phyloP scores from a whole-genome alignment of 2,888 invertebrate genomes.

The Eledona agricola region DNA sequence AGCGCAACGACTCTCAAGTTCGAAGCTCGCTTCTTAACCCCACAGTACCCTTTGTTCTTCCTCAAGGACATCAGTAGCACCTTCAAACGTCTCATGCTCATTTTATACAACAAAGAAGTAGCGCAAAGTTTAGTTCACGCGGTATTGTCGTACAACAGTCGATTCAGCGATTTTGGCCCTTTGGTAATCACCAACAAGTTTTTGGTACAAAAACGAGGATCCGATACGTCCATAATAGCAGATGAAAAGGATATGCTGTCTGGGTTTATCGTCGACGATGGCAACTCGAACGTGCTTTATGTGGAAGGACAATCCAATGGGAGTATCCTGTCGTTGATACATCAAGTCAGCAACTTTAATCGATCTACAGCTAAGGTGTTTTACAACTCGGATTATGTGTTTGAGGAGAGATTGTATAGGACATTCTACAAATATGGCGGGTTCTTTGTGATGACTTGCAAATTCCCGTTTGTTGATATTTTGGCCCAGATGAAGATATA shows the following conservation, averaged over 20 bases:
- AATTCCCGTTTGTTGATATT: constrained; percentile 50
- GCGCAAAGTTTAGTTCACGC: constrained; percentile 36
- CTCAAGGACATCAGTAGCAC: constrained; percentile 39
- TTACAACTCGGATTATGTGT: constrained; percentile 53
- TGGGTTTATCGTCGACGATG: constrained; percentile 50
- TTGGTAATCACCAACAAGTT: constrained; percentile 9
- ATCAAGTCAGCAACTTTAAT: constrained; percentile 39
- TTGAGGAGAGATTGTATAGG: constrained; percentile 52
- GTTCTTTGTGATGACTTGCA: constrained; percentile 48
- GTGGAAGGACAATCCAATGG: constrained; percentile 49
- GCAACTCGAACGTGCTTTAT: constrained; percentile 44
- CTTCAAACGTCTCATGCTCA: constrained; percentile 47
- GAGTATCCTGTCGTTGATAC: constrained; percentile 46
- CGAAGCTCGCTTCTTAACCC: constrained; percentile 47
- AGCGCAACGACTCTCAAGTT: constrained; percentile 43
- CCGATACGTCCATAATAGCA: background rate
- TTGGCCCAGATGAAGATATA: constrained; percentile 48
- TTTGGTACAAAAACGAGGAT: background rate
- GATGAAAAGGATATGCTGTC: constrained; percentile 6
- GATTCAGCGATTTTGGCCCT: constrained; percentile 11
- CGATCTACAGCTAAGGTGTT: constrained; percentile 45
- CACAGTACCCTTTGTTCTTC: constrained; percentile 45
- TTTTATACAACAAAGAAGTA: constrained; percentile 35
- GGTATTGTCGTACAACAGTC: constrained; percentile 43
- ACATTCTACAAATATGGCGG: constrained; percentile 48